Evolutionary conservation across 1,140 invertebrate genomes (phyloP), one percentile per base, ranked within the genome.

Genomic region (Drosophila varians): DNA sequence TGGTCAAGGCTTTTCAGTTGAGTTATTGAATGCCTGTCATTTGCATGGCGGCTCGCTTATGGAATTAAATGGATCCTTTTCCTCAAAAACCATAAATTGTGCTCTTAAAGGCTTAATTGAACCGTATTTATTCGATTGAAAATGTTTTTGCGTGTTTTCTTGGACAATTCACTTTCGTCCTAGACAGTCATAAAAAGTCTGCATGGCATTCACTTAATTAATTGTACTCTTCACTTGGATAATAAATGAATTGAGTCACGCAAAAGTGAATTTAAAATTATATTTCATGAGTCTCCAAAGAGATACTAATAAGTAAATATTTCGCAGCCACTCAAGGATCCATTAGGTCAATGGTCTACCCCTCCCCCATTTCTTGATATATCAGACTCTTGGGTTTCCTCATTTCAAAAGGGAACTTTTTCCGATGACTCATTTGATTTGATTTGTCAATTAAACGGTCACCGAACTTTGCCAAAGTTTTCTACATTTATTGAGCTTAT

Each of bases 391-490:
- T n/a, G 28, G 21, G 9, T n/a, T 36, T n/a, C n/a, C 46, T 28
- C 7, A 18, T 5, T 21, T 38, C 1, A 31, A 52, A 52, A 19
- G 51, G 31, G 61, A 74, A 54, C 52, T 18, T 38, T 49, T 57
- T 76, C 56, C 61, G 69, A 76, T 80, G 76, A 73, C 42, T 86
- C 80, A 76, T 79, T 66, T 66, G 76, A 76, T 86, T 84, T 84
- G 51, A 79, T 80, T 86, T 74, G 71, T 7, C 62, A 79, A 84
- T 86, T 84, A 55, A 76, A 73, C 76, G 80, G 72, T 65, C 80
- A 70, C 48, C 68, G 79, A 84, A 80, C 80, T 61, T 56, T 19
- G 53, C n/a, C 4, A 49, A 60, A 51, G 31, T 34, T 69, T 51
- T 31, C 46, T 57, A 49, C 26, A 51, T 49, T 52, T 31, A 43